A percentile compares a stretch with the other conserved stretches of the same genome.
Evolutionary conservation across 2,113 vertebrate genomes (phyloP).

Genomic region (Apteryx mantelli): DNA sequence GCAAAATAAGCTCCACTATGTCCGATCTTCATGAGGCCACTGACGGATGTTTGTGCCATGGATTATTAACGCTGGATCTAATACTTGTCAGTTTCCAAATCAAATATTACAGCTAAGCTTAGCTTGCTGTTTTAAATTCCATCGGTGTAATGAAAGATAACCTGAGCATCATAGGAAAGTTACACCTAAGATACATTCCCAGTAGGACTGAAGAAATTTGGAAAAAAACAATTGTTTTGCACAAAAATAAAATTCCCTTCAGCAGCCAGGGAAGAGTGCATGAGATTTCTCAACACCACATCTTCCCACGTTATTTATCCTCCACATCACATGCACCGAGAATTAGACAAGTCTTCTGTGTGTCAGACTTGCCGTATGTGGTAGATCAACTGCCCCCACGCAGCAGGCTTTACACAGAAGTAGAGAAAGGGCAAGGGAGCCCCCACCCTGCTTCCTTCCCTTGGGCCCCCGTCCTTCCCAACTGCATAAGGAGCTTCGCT

Average conservation of each 20-base stretch:
- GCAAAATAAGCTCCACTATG: background rate
- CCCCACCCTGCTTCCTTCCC: background rate
- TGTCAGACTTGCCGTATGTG: background rate
- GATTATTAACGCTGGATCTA: background rate
- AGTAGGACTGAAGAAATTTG: background rate
- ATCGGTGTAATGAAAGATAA: background rate
- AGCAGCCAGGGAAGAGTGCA: background rate
- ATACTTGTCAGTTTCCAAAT: background rate
- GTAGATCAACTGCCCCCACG: background rate
- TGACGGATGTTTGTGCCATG: background rate
- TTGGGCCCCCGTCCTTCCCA: background rate
- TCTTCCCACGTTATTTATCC: conserved; percentile 33
- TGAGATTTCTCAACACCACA: conserved; percentile 21
- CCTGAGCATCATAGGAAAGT: background rate
- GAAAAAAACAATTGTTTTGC: background rate
- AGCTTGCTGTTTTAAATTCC: background rate
- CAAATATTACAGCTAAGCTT: background rate
- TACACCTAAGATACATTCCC: background rate
- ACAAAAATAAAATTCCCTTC: conserved; percentile 23
- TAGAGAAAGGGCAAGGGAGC: background rate
- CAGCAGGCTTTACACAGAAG: background rate
- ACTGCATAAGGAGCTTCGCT: background rate
- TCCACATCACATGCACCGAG: background rate
- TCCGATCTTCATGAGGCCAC: background rate
- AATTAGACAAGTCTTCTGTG: conserved; percentile 6